Evolutionary conservation across 2,888 invertebrate species (phyloP).

Genomic region (Chironomus riparius): DNA sequence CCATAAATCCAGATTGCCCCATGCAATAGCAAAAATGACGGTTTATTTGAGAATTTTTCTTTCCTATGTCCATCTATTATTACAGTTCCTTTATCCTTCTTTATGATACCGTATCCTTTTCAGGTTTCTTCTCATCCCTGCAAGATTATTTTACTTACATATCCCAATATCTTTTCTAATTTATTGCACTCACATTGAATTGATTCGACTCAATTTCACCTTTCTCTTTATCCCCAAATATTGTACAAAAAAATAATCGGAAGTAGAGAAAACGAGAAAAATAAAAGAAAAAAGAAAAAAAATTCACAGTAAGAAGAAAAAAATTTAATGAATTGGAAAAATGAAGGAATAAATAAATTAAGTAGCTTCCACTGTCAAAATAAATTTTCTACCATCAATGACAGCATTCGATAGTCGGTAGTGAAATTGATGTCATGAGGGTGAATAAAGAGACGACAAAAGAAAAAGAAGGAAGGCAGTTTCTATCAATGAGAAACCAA

Average conservation of each 20-base stretch:
- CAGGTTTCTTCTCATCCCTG: too few species aligned
- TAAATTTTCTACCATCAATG: not conserved
- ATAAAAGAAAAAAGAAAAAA: not conserved
- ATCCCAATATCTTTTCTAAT: not conserved
- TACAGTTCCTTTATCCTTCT: not conserved
- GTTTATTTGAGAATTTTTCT: too few species aligned
- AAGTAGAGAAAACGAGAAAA: not conserved
- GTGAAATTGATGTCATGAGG: not conserved
- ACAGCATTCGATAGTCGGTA: not conserved
- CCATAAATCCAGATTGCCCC: too few species aligned
- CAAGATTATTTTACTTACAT: not conserved
- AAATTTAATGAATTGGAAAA: slow-evolving; percentile 16
- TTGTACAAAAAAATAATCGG: not conserved
- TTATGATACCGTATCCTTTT: not conserved
- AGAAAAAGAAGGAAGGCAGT: not conserved
- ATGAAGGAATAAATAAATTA: slow-evolving; percentile 18
- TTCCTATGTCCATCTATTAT: too few species aligned
- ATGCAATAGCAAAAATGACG: too few species aligned
- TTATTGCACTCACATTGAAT: not conserved
- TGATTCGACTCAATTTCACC: not conserved
- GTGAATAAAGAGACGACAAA: not conserved
- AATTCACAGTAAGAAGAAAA: not conserved
- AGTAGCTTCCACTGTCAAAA: slow-evolving; percentile 10
- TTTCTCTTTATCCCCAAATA: not conserved
- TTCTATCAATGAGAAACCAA: slow-evolving; percentile 16